These are phyloP conservation scores for Helicolenus hilgendorfi DNA, from an alignment of 2,797 vertebrate genomes.

Conservation along the genomic window DNA sequence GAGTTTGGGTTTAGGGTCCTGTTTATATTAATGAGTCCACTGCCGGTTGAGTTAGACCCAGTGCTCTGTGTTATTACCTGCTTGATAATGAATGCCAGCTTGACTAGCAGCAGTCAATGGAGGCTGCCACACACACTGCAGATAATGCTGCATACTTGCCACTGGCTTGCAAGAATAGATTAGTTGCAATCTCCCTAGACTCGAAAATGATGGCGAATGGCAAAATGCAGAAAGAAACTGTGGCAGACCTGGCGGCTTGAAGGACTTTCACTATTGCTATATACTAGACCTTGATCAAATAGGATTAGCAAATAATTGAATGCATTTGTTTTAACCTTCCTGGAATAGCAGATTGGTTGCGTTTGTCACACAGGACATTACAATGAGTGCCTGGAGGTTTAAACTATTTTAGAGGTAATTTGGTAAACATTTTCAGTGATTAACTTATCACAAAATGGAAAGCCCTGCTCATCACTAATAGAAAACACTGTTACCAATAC, in stretches of 20 bases:
- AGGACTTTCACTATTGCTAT: slow-evolving; percentile 25
- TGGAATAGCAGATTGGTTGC: slow-evolving; percentile 16
- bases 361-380: slow-evolving; percentile 26
- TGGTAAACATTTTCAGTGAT: slow-evolving; percentile 29
- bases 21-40: slow-evolving; percentile 87
- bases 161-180: slow-evolving; percentile 59
- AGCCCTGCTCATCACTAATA: background rate
- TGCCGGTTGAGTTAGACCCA: slow-evolving; percentile 77
- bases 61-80: slow-evolving; percentile 84
- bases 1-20: slow-evolving; percentile 87
- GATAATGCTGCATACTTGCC: slow-evolving; percentile 57
- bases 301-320: slow-evolving; percentile 45
- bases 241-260: background rate
- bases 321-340: slow-evolving; percentile 40
- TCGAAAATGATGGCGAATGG: slow-evolving; percentile 36
- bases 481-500: background rate
- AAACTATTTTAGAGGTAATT: slow-evolving; percentile 26
- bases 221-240: slow-evolving; percentile 26
- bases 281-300: slow-evolving; percentile 35
- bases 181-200: slow-evolving; percentile 36
- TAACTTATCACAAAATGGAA: slow-evolving; percentile 4
- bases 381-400: slow-evolving; percentile 7
- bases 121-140: slow-evolving; percentile 47
- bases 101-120: slow-evolving; percentile 77
- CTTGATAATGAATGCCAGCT: slow-evolving; percentile 84